Base-by-base conservation (phyloP, 2,797 vertebrate genomes). In the Phalanger gymnotis region DNA sequence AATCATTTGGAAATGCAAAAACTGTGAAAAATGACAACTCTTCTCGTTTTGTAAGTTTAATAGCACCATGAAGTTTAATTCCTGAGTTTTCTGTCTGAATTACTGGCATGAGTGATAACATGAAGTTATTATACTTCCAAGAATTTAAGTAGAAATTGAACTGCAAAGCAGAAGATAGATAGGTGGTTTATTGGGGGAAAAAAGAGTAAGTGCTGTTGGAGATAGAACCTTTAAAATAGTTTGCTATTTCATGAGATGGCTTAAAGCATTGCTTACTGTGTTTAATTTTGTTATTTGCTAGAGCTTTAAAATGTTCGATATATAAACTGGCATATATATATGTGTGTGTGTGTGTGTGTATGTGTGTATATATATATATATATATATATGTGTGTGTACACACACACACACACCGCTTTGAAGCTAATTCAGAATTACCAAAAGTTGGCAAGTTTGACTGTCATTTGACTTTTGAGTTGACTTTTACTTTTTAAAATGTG, bases 11-110 rank as follows among this genome's bases (percentile, higher is more conserved):
- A 95, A 99, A 99, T 5, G 99, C 99, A 28, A 99, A 99, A 98
- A 99, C 99, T 2, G 99, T 99, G 98, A 99, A 99, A 98, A 99
- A 99, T 30, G 99, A 99, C 99, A 99, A 99, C 98, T 99, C 99
- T 0, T 99, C 99, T 94, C 99, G 99, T 98, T 99, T 99, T 98
- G 99, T 99, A 99, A 99, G 99, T 99, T 55, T 89, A 53, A 96
- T 96, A 53, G 56, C 58, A 61, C 30, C 54, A n/a, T 95, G 94
- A 73, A 54, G 56, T 97, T 91, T 40, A 30, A 54, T 93, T 97
- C 61, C 61, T 97, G 53, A 2, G 4, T 56, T 91, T 81, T 92
- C 87, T 97, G 58, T 54, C 89, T 94, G 89, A 94, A 91, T 94
- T 40, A 93, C 28, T 91, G 16, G 30, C 53, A 0, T 90, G 90